Evolutionary conservation across 2,113 vertebrate genomes (phyloP).

Genomic region (Xyliphius kryptos): DNA sequence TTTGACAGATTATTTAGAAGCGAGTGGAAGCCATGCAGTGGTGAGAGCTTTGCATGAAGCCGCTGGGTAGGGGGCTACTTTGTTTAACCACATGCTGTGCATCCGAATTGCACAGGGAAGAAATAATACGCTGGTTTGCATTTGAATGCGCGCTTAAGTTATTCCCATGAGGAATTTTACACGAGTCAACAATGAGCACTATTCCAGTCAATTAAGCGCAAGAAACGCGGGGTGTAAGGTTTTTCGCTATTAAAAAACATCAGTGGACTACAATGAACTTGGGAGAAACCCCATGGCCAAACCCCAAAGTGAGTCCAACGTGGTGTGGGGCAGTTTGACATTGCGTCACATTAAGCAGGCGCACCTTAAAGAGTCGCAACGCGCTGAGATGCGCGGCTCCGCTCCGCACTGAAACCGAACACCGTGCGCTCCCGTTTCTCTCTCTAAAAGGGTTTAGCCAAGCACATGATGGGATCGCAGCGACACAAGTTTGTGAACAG

Average conservation of each 20-base stretch:
- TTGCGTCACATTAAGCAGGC: not conserved
- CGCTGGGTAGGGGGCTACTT: conserved; percentile 24
- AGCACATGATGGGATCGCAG: conserved; percentile 96
- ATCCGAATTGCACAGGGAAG: conserved; percentile 37
- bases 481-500: conserved; percentile 78
- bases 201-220: conserved; percentile 34
- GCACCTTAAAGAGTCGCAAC: conserved; percentile 56
- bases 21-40: conserved; percentile 22
- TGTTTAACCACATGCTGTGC: conserved; percentile 43
- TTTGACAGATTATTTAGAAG: conserved; percentile 26
- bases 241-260: not conserved
- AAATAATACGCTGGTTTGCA: conserved; percentile 42
- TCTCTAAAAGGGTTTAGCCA: conserved; percentile 93
- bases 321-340: not conserved
- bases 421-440: conserved; percentile 85
- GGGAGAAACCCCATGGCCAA: not conserved
- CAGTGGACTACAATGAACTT: conserved; percentile 1
- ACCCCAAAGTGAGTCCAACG: not conserved
- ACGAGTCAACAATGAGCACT: conserved; percentile 14
- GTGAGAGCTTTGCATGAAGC: conserved; percentile 37
- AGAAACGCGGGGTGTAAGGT: not conserved
- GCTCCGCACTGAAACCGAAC: conserved; percentile 82
- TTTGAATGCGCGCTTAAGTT: conserved; percentile 39
- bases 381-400: conserved; percentile 69
- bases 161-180: conserved; percentile 41